phyloP scores from a whole-genome alignment of 2,888 invertebrate genomes.

The Latrodectus hesperus region DNA sequence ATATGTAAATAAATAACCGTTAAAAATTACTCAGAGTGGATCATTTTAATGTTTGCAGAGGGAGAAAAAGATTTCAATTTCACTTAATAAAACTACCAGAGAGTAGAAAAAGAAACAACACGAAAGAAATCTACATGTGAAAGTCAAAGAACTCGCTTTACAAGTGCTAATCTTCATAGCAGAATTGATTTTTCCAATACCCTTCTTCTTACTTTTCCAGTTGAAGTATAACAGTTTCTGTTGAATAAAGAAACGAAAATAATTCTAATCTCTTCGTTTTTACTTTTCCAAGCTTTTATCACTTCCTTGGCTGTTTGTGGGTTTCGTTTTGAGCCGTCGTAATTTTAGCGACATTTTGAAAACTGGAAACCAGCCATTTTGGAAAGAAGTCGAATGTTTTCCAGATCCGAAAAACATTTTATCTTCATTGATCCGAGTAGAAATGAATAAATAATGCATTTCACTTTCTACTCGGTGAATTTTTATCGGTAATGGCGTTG shows the following conservation, averaged over 20 bases:
- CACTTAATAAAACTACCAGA: no score
- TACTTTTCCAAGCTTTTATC: constrained; percentile 6
- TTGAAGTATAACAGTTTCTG: background rate
- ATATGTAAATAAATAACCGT: no score
- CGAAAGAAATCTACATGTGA: no score
- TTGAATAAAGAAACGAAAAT: background rate
- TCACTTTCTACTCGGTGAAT: constrained; percentile 4
- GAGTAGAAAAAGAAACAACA: no score
- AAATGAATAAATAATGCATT: constrained; percentile 47
- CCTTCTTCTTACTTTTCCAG: constrained; percentile 6
- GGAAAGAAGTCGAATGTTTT: constrained; percentile 28
- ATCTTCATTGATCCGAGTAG: constrained; percentile 29
- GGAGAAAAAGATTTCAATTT: no score
- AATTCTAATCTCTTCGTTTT: no score
- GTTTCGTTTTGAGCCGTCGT: constrained; percentile 13
- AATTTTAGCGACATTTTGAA: constrained; percentile 40
- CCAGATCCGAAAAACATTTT: constrained; percentile 26
- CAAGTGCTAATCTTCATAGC: no score
- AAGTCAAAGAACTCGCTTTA: no score
- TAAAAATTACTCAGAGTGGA: no score
- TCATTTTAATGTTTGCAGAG: no score
- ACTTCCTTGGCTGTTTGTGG: constrained; percentile 5
- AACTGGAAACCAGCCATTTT: constrained; percentile 18
- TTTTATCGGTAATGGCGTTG: constrained; percentile 24
- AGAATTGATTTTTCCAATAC: constrained; percentile 16